Evolutionary conservation across 2,888 invertebrate species (phyloP).

Genomic region (Melikaiella ostensackeni): DNA sequence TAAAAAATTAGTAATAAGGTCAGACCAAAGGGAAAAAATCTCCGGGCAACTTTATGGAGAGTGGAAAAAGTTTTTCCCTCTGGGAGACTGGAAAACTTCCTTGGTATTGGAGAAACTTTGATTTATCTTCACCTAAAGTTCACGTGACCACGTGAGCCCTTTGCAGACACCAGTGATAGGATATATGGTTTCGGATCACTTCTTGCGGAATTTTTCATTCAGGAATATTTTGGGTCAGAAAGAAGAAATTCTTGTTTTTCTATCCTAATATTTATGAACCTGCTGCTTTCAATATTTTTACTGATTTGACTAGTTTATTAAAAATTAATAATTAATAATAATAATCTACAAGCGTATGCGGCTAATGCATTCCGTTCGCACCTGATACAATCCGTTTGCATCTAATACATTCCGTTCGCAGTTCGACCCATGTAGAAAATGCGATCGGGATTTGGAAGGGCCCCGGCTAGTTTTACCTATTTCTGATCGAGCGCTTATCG

Average conservation of each 20-base stretch:
- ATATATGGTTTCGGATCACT: constrained; percentile 3
- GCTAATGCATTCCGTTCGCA: too few relatives aligned
- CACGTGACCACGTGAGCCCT: background rate
- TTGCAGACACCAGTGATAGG: background rate
- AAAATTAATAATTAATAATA: background rate
- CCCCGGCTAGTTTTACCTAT: too few relatives aligned
- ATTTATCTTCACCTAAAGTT: constrained; percentile 28
- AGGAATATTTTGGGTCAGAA: background rate
- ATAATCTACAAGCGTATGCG: too few relatives aligned
- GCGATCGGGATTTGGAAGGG: too few relatives aligned
- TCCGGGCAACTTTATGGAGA: constrained; percentile 14
- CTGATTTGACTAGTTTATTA: too few relatives aligned
- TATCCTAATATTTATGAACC: background rate
- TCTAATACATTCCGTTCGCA: too few relatives aligned
- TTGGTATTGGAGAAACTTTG: constrained; percentile 14
- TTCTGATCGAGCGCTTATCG: too few relatives aligned
- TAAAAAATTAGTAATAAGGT: constrained; percentile 17
- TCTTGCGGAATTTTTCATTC: background rate
- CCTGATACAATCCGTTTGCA: too few relatives aligned
- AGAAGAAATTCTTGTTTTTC: background rate
- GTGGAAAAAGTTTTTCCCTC: constrained; percentile 14
- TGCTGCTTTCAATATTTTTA: background rate
- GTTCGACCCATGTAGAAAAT: too few relatives aligned
- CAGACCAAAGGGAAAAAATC: background rate
- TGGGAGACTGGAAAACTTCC: background rate